phyloP scores from a whole-genome alignment of 1,140 invertebrate genomes.

The Argopecten irradians region DNA sequence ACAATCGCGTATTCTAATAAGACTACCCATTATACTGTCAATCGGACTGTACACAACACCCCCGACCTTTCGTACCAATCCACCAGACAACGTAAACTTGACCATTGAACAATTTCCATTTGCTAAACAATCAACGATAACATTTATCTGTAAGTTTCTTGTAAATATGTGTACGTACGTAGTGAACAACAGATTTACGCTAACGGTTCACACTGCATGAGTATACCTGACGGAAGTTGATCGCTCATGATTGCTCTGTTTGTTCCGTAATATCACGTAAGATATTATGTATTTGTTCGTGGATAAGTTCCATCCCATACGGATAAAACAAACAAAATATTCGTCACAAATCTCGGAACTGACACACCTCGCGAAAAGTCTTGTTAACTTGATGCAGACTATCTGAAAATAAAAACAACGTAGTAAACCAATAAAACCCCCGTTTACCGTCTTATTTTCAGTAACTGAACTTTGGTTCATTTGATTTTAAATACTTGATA shows the following conservation, averaged over 20 bases:
- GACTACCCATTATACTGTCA: not conserved
- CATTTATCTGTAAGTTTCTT: not conserved
- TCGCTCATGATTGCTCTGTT: not conserved
- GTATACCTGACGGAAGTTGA: not conserved
- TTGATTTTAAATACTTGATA: too few species aligned
- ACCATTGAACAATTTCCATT: not conserved
- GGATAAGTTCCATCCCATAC: not conserved
- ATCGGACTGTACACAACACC: not conserved
- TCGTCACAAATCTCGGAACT: not conserved
- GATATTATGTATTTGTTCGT: not conserved
- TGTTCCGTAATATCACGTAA: not conserved
- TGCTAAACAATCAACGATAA: not conserved
- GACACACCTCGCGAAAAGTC: not conserved
- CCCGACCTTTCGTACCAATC: not conserved
- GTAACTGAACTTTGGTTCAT: too few species aligned
- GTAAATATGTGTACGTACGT: not conserved
- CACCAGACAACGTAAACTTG: not conserved
- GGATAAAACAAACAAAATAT: not conserved
- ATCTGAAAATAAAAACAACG: not conserved
- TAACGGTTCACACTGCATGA: not conserved
- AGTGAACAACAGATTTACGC: not conserved
- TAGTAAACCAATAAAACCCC: too few species aligned
- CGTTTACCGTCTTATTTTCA: too few species aligned
- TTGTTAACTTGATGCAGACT: not conserved
- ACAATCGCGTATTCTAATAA: not conserved